These are phyloP conservation scores for Adrianichthys oophorus DNA, from an alignment of 2,797 vertebrate species.

Conservation along the genomic window DNA sequence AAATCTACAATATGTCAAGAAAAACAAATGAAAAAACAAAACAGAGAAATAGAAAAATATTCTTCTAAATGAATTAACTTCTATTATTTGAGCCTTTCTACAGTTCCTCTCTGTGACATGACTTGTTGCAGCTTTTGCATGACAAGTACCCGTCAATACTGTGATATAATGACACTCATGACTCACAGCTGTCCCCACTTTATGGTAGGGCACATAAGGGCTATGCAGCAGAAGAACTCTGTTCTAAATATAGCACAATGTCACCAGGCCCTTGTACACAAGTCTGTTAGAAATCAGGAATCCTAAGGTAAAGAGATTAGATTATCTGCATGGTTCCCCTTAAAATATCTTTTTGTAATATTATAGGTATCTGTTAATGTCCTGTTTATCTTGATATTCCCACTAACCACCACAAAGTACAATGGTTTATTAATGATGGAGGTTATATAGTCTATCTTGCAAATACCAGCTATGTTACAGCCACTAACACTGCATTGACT, in stretches of 20 bases:
- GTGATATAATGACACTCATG: slow-evolving; percentile 47
- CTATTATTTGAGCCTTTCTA: slow-evolving; percentile 23
- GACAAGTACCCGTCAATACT: slow-evolving; percentile 45
- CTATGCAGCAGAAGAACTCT: slow-evolving; percentile 42
- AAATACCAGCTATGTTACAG: slow-evolving; percentile 31
- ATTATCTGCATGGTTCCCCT: background rate
- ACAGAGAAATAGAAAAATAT: background rate
- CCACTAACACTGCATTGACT: slow-evolving; percentile 31
- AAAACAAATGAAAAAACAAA: no score
- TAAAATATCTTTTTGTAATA: background rate
- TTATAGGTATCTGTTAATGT: background rate
- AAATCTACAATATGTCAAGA: no score
- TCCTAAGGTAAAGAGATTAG: slow-evolving; percentile 3
- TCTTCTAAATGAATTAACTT: slow-evolving; percentile 14
- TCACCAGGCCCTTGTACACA: slow-evolving; percentile 24
- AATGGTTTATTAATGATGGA: slow-evolving; percentile 17
- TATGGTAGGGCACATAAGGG: slow-evolving; percentile 46
- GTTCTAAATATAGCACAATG: slow-evolving; percentile 52
- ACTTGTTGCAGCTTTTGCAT: slow-evolving; percentile 30
- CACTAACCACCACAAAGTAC: slow-evolving; percentile 1
- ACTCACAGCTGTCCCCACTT: slow-evolving; percentile 55
- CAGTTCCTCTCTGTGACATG: slow-evolving; percentile 22
- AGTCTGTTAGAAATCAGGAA: slow-evolving; percentile 15
- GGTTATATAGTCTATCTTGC: slow-evolving; percentile 16
- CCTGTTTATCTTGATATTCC: background rate